Evolutionary conservation across 2,113 vertebrate genomes (phyloP), one percentile per base, ranked within the genome.

Genomic region (Oplegnathus fasciatus): DNA sequence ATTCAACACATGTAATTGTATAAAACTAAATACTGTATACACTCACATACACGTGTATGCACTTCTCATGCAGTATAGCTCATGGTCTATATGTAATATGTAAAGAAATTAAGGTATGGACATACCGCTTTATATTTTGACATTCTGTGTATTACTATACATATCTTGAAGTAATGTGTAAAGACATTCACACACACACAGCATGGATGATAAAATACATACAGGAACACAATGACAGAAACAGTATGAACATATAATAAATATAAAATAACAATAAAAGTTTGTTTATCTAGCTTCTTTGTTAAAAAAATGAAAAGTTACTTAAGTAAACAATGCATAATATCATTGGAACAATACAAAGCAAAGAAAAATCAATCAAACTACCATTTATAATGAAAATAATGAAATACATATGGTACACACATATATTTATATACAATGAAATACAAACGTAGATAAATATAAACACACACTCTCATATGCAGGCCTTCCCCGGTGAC

Each of bases 401-500:
- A 44, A 60, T 44, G 5, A 67, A 70, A 20, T n/a, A 28, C 1
- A 42, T 8, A 37, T 4, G 6, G 34, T 37, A 30, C 2, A 26
- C 1, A 42, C 1, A 37, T 10, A 40, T 0, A 68, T 75, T 11
- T 28, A 17, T 10, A 54, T 72, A 17, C 5, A 58, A 70, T 78
- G 32, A 73, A 75, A 89, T n/a, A 71, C 5, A n/a, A 22, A 42
- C 26, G 44, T 22, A 32, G 1, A 30, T 10, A 15, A 13, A 28
- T 77, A 54, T 2, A 32, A 40, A 66, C 57, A 46, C 68, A 64
- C 61, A 40, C 52, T 8, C 15, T 64, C 42, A 42, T 65, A 74
- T 72, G 60, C 71, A 67, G 71, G 65, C 83, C 80, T 73, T 82
- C 72, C 82, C 85, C 40, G 22, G 57, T 93, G 93, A 94, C 90